Conservation (phyloP, 2,888 invertebrate species). For the Megaustenia siamemsis region DNA sequence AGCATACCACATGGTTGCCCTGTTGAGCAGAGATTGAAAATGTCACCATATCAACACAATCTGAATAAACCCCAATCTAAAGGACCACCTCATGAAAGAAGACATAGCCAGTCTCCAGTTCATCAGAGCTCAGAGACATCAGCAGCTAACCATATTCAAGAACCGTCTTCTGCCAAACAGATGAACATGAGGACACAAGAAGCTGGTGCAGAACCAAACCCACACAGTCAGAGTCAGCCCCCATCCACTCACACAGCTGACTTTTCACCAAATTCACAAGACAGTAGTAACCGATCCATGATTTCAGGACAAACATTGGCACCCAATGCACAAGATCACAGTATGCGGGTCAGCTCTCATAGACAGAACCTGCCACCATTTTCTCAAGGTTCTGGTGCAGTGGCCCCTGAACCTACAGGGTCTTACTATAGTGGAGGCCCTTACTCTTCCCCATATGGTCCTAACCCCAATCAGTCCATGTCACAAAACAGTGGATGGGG, state of each 20-base stretch:
- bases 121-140: background rate
- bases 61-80: background rate
- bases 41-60: constrained; percentile 22
- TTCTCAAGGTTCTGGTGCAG: background rate
- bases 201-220: background rate
- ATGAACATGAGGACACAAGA: background rate
- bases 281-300: background rate
- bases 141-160: background rate
- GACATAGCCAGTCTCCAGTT: constrained; percentile 16
- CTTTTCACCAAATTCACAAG: constrained; percentile 9
- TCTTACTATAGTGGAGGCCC: constrained; percentile 36
- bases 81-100: background rate
- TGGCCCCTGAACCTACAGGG: background rate
- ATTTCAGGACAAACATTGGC: background rate
- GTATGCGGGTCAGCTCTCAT: background rate
- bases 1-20: background rate
- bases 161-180: background rate
- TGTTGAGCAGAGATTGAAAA: constrained; percentile 2
- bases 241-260: background rate
- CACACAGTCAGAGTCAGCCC: background rate
- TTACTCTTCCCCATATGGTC: constrained; percentile 32
- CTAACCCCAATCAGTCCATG: constrained; percentile 39
- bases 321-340: constrained; percentile 12
- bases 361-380: constrained; percentile 4
- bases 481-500: constrained; percentile 17